Evolutionary conservation across 1,140 invertebrate species (phyloP), one percentile per base, ranked within the genome.

Genomic region (Drosophila willistoni): DNA sequence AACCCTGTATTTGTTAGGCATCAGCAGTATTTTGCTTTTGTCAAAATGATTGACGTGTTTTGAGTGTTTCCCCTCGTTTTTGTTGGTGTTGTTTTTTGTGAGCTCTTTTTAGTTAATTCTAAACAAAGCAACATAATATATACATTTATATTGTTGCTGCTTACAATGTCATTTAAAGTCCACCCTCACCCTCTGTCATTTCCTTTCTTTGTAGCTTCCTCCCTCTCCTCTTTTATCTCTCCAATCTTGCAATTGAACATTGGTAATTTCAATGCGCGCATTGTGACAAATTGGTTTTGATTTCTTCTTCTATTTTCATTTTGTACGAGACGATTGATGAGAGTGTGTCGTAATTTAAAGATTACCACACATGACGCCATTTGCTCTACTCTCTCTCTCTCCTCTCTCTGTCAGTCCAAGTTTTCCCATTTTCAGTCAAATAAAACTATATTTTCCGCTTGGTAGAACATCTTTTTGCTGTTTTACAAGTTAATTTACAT

Each of bases 241-340:
- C 14, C 41, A 25, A 13, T 60, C 61, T 25, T 71, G 79, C 76
- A 89, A 87, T 83, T 83, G 76, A 83, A 65, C 73, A 75, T 71
- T 79, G 79, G 87, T 87, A 86, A 59, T 59, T 51, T 51, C 44
- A 86, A 86, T 85, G 33, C 69, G 65, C 69, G 71, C 68, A 74
- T 86, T 87, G 83, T 89, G 83, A 87, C 83, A 86, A 86, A 86
- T 86, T 87, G 83, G 69, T 87, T 89, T 86, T 87, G 83, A 86
- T 86, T 86, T 29, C 6, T 29, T 25, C 4, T 25, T 22, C 19
- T 22, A 22, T 25, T 29, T 29, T 29, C 7, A 29, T 29, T 87
- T 64, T 81, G 63, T 70, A 59, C 62, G 19, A 67, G 78, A 13
- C 47, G 54, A 77, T 34, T 25, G 36, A 29, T 69, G 34, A 34